Evolutionary conservation across 2,888 invertebrate genomes (phyloP).

Genomic region (Apamea crenata): DNA sequence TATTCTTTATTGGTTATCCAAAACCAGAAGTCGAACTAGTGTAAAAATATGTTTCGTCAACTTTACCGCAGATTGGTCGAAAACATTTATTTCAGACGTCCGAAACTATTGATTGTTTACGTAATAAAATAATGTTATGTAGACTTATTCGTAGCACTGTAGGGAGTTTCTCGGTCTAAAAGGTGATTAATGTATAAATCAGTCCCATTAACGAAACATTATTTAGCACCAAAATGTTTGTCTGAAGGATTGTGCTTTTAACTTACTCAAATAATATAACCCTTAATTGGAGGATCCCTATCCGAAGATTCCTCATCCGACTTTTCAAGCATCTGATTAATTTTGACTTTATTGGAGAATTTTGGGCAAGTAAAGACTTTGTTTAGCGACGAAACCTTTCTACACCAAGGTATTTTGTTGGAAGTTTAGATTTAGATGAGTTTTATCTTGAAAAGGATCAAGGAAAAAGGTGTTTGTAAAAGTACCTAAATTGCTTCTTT

Average conservation of each 20-base stretch:
- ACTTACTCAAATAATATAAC: constrained; percentile 10
- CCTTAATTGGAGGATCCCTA: constrained; percentile 29
- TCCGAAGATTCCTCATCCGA: constrained; percentile 12
- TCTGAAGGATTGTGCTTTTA: background rate
- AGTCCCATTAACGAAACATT: background rate
- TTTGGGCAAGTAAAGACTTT: constrained; percentile 15
- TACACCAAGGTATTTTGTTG: constrained; percentile 14
- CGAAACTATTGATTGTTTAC: constrained; percentile 28
- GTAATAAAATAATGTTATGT: constrained; percentile 11
- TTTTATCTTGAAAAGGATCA: constrained; percentile 26
- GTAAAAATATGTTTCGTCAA: background rate
- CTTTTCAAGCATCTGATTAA: constrained; percentile 37
- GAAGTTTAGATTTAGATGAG: constrained; percentile 24
- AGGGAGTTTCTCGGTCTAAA: constrained; percentile 6
- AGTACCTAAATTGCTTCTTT: constrained; percentile 25
- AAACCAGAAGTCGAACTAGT: background rate
- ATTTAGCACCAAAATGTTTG: constrained; percentile 4
- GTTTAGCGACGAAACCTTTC: constrained; percentile 21
- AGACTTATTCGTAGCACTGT: constrained; percentile 12
- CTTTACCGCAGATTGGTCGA: background rate
- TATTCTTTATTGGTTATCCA: background rate
- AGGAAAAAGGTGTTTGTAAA: constrained; percentile 7
- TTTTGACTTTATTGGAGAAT: constrained; percentile 36
- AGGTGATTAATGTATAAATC: constrained; percentile 4
- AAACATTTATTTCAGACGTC: background rate